Evolutionary conservation across 1,140 invertebrate genomes (phyloP).

Genomic region (Ericerus pela): DNA sequence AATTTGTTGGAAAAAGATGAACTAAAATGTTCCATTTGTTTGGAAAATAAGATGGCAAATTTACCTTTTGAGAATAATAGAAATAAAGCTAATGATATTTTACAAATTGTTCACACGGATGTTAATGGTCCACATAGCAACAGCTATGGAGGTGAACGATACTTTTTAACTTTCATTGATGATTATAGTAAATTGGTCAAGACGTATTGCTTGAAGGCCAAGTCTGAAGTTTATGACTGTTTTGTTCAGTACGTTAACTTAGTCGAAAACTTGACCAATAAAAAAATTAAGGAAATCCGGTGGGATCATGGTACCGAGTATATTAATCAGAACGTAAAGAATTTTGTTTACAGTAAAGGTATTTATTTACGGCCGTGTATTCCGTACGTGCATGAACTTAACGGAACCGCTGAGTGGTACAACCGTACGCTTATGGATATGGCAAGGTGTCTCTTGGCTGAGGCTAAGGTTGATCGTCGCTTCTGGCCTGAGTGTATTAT

Average conservation of each 20-base stretch:
- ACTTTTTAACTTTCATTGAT: constrained; percentile 25
- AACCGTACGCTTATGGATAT: constrained; percentile 18
- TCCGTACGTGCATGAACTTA: background rate
- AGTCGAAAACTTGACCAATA: background rate
- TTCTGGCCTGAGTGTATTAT: constrained; percentile 19
- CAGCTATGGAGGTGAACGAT: constrained; percentile 21
- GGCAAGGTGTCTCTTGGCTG: constrained; percentile 18
- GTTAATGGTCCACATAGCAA: constrained; percentile 18
- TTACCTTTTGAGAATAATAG: constrained; percentile 18
- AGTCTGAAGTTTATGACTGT: constrained; percentile 19
- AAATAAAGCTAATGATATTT: constrained; percentile 14
- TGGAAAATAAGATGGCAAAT: constrained; percentile 19
- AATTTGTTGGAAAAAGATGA: background rate
- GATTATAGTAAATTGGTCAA: constrained; percentile 24
- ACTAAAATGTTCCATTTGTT: constrained; percentile 19
- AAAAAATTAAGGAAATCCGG: constrained; percentile 8
- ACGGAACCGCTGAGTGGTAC: constrained; percentile 16
- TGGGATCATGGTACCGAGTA: constrained; percentile 19
- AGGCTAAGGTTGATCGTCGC: constrained; percentile 6
- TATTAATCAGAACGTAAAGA: constrained; percentile 2
- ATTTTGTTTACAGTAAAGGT: background rate
- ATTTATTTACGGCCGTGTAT: background rate
- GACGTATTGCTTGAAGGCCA: constrained; percentile 20
- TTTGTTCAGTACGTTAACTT: constrained; percentile 21
- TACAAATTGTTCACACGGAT: constrained; percentile 25